Percentiles rank a stretch among this genome's conserved stretches.
Evolutionary conservation across 2,113 vertebrate genomes (phyloP).

Genomic region (Alligator sinensis): DNA sequence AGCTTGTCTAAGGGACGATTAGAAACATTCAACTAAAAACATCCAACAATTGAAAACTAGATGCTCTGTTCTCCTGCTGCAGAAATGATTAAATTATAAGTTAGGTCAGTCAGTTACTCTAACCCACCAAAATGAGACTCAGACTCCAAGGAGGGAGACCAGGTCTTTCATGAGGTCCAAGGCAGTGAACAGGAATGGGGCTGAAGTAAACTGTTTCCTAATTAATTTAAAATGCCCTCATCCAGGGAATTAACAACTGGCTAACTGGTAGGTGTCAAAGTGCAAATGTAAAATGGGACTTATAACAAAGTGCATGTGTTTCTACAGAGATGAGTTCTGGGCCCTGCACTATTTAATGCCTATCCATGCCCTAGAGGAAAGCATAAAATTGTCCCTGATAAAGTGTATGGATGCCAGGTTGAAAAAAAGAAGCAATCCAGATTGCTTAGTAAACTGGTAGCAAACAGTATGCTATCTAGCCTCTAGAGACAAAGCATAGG

Average conservation of each 20-base stretch:
- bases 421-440: fast-evolving
- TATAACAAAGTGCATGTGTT: neutral
- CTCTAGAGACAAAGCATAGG: neutral
- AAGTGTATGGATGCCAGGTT: fast-evolving
- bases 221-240: neutral
- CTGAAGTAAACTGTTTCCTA: neutral
- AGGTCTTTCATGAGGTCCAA: neutral
- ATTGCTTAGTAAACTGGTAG: neutral
- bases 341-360: neutral
- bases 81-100: neutral
- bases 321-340: neutral
- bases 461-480: fast-evolving
- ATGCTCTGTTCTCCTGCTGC: neutral
- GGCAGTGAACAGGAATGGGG: neutral
- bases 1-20: neutral
- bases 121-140: neutral
- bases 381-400: neutral
- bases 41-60: neutral
- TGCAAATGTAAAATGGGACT: neutral
- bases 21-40: neutral
- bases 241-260: neutral
- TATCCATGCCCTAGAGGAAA: neutral
- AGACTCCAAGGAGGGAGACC: neutral
- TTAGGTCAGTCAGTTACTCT: neutral
- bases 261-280: neutral